Evolutionary conservation across 2,888 invertebrate species (phyloP).

Genomic region (Nemotelus pantherinus): DNA sequence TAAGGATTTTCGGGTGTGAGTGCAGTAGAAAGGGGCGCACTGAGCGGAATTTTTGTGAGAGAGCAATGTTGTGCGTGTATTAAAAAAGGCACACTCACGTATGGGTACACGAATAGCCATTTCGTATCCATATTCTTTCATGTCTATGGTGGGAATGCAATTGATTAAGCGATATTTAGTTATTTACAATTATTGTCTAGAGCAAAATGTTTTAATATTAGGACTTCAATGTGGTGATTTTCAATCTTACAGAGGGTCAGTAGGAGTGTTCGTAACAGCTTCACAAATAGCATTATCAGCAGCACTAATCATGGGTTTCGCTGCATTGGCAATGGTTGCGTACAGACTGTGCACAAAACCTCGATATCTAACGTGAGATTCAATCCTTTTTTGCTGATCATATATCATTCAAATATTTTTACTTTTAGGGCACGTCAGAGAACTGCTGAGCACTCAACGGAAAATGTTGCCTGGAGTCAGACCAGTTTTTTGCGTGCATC

Average conservation of each 20-base stretch:
- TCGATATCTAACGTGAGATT: conserved; percentile 52
- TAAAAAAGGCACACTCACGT: too few relatives aligned
- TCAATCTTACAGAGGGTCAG: background rate
- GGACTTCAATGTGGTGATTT: too few relatives aligned
- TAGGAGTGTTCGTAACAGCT: conserved; percentile 53
- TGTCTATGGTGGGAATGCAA: too few relatives aligned
- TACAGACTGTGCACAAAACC: conserved; percentile 54
- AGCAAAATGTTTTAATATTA: too few relatives aligned
- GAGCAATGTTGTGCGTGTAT: too few relatives aligned
- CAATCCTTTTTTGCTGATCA: background rate
- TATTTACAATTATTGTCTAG: too few relatives aligned
- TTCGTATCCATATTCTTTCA: too few relatives aligned
- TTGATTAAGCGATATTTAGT: too few relatives aligned
- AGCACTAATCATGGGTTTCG: conserved; percentile 55
- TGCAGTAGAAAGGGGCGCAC: too few relatives aligned
- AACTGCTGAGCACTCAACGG: conserved; percentile 46
- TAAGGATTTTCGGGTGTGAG: too few relatives aligned
- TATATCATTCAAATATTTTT: background rate
- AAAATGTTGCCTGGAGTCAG: conserved; percentile 45
- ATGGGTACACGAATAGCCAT: too few relatives aligned
- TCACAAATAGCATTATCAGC: conserved; percentile 55
- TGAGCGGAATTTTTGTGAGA: too few relatives aligned
- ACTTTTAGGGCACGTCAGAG: conserved; percentile 51
- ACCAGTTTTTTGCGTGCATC: conserved; percentile 52
- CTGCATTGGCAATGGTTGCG: conserved; percentile 54